A percentile compares a stretch with the other conserved stretches of the same genome.
Conservation (phyloP, 2,113 vertebrate species). For the Saguinus midas region DNA sequence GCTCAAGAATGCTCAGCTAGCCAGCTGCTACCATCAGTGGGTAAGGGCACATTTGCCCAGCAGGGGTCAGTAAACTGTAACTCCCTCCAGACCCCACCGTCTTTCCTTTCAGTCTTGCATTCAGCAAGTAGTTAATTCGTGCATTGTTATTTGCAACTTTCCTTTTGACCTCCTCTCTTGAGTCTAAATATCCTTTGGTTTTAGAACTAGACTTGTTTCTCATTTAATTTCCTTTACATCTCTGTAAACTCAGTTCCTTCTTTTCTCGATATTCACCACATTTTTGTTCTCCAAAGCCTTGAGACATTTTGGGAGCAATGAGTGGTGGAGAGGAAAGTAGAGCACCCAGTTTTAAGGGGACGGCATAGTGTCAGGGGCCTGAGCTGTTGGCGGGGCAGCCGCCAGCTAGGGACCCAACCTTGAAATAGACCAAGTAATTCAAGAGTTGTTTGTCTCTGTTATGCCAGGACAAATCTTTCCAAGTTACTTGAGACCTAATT, state of each 20-base stretch:
- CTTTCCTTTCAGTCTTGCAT: background rate
- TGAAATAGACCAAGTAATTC: background rate
- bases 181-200: background rate
- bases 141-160: background rate
- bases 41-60: background rate
- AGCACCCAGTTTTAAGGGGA: background rate
- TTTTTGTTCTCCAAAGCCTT: constrained; percentile 16
- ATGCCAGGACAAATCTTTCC: background rate
- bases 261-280: background rate
- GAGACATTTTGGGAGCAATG: background rate
- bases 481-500: background rate
- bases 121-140: background rate
- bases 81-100: background rate
- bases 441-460: background rate
- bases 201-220: background rate
- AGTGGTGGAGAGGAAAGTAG: background rate
- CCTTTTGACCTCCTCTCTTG: background rate
- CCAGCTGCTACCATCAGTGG: background rate
- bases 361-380: background rate
- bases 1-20: background rate
- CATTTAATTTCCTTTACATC: background rate
- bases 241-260: background rate
- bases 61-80: background rate
- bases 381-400: background rate
- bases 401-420: background rate